Evolutionary conservation across 2,113 vertebrate genomes (phyloP).

Genomic region (Melanotaenia duboulayi): DNA sequence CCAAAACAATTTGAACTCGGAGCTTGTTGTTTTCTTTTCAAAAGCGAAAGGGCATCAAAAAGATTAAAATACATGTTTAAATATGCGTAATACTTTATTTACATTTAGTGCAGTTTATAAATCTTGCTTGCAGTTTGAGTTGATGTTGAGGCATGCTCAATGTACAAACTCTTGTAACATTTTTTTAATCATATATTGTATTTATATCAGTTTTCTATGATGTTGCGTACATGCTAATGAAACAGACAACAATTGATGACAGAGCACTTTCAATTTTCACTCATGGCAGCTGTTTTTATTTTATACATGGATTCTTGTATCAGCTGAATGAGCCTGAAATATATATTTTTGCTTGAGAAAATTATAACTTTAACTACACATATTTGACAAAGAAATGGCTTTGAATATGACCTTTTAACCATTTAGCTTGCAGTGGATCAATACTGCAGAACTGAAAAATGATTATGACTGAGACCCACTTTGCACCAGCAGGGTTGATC

Average conservation of each 20-base stretch:
- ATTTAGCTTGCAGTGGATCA: slow-evolving; percentile 17
- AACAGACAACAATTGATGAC: background rate
- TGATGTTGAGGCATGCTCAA: too few relatives aligned
- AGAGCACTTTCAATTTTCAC: background rate
- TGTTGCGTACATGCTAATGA: slow-evolving; percentile 4
- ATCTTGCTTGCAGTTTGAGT: background rate
- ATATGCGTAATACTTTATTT: too few relatives aligned
- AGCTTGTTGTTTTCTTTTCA: slow-evolving; percentile 1
- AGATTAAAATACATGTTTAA: too few relatives aligned
- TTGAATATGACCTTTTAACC: background rate
- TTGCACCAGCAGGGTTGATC: slow-evolving; percentile 2
- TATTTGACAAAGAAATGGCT: background rate
- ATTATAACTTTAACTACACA: too few relatives aligned
- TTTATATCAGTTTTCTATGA: background rate
- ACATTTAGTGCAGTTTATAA: background rate
- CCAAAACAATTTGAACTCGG: slow-evolving; percentile 13
- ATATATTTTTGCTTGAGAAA: background rate
- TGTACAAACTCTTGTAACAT: too few relatives aligned
- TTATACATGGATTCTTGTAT: background rate
- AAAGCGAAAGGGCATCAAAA: background rate
- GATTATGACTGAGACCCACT: slow-evolving; percentile 12
- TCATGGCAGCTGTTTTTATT: slow-evolving; percentile 6
- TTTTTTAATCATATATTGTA: background rate
- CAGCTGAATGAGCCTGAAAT: background rate
- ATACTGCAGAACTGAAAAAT: slow-evolving; percentile 17